Evolutionary conservation across 2,113 vertebrate species (phyloP).

Genomic region (Barnardius zonarius): DNA sequence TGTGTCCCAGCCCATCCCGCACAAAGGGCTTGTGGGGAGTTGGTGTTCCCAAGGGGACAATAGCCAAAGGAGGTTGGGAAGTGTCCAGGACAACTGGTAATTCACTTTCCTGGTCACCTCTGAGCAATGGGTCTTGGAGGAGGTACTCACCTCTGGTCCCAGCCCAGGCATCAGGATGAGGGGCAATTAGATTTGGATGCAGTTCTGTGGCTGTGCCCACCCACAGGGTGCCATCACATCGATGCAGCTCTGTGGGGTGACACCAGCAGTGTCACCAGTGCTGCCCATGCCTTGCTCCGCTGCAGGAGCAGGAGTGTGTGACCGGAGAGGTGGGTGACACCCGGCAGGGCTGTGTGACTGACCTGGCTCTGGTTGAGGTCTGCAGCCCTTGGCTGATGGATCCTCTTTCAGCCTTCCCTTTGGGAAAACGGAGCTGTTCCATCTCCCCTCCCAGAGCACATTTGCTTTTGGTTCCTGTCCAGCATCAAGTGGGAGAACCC

Average conservation of each 20-base stretch:
- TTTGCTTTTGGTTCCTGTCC: neutral
- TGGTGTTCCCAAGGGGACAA: fast-evolving
- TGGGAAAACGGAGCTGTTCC: neutral
- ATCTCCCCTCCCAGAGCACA: fast-evolving
- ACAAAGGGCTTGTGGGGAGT: neutral
- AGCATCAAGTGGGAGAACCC: neutral
- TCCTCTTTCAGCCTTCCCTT: neutral
- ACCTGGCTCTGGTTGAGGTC: neutral
- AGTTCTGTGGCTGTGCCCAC: neutral
- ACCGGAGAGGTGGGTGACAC: neutral
- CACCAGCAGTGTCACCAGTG: fast-evolving
- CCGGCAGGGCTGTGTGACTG: neutral
- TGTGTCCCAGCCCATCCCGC: neutral
- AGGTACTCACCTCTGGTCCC: neutral
- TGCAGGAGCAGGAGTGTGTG: fast-evolving
- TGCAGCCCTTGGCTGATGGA: neutral
- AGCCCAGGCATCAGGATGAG: neutral
- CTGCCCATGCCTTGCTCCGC: too few species aligned
- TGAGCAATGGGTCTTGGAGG: neutral
- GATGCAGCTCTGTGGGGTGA: neutral
- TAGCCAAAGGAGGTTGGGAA: neutral
- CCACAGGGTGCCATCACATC: fast-evolving
- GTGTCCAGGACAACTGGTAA: neutral
- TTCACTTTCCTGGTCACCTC: neutral
- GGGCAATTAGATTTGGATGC: neutral